Percentiles rank a stretch among this genome's conserved stretches.
Evolutionary conservation across 2,797 vertebrate genomes (phyloP).

Genomic region (Furcifer pardalis): DNA sequence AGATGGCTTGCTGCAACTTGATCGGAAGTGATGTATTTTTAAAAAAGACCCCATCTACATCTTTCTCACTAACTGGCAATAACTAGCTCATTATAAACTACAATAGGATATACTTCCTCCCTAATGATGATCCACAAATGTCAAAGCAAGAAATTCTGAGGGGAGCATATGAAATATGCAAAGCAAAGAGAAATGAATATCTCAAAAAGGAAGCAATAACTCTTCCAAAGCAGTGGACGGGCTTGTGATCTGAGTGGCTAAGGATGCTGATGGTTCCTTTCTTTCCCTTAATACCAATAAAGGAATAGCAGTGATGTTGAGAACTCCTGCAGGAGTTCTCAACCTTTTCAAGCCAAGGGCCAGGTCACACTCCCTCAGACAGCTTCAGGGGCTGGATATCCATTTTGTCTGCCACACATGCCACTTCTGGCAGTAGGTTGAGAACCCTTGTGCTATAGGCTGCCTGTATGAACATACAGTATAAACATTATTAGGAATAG

Average conservation of each 20-base stretch:
- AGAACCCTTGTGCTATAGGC: no score
- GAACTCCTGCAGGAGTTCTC: no score
- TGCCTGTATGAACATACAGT: no score
- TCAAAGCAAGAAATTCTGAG: constrained; percentile 48
- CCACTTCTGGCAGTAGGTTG: no score
- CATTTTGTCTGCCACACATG: no score
- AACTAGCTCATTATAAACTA: constrained; percentile 25
- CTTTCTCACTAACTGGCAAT: constrained; percentile 6
- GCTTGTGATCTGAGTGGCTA: constrained; percentile 6
- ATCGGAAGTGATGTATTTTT: neutral
- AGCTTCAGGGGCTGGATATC: no score
- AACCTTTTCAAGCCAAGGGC: no score
- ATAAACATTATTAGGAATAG: neutral
- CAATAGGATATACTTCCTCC: constrained; percentile 32
- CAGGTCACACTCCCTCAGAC: no score
- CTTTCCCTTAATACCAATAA: constrained; percentile 36
- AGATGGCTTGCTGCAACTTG: no score
- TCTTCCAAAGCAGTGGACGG: constrained; percentile 9
- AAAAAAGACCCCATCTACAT: neutral
- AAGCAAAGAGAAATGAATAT: constrained; percentile 46
- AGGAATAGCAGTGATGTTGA: neutral
- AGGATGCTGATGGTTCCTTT: neutral
- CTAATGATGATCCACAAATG: constrained; percentile 55
- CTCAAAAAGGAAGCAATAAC: constrained; percentile 55
- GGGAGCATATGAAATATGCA: constrained; percentile 53